phyloP scores from a whole-genome alignment of 1,140 invertebrate genomes.

The Papilio aristodemus region DNA sequence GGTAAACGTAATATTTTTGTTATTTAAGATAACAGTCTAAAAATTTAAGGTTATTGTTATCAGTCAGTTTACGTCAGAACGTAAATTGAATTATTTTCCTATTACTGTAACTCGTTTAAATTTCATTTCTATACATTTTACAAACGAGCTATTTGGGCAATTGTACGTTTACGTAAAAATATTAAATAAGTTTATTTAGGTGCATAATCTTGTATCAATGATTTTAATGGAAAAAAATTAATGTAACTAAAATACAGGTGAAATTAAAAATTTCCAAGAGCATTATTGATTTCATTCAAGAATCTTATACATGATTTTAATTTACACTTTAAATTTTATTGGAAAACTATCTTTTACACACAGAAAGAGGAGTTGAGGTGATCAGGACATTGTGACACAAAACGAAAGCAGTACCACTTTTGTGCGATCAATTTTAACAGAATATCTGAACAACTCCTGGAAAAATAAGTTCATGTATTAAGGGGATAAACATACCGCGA shows the following conservation, averaged over 20 bases:
- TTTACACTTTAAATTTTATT: not conserved
- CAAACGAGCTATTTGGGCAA: not conserved
- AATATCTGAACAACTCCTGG: not conserved
- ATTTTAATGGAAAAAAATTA: too few relatives aligned
- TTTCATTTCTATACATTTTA: not conserved
- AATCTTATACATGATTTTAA: too few relatives aligned
- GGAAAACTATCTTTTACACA: not conserved
- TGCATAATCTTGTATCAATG: too few relatives aligned
- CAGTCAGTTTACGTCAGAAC: not conserved
- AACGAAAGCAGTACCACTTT: not conserved
- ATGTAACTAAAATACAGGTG: too few relatives aligned
- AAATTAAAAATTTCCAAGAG: too few relatives aligned
- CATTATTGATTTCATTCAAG: too few relatives aligned
- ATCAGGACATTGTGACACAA: not conserved
- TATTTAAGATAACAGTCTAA: too few relatives aligned
- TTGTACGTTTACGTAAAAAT: not conserved
- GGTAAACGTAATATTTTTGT: too few relatives aligned
- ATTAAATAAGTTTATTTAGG: too few relatives aligned
- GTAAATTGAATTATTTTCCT: conserved; percentile 6
- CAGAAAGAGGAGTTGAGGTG: not conserved
- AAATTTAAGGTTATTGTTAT: too few relatives aligned
- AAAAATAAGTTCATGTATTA: not conserved
- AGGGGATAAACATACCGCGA: too few relatives aligned
- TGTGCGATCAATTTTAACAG: not conserved
- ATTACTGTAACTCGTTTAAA: conserved; percentile 8